phyloP scores from a whole-genome alignment of 1,140 invertebrate genomes.

The Drosophila ohnishii region DNA sequence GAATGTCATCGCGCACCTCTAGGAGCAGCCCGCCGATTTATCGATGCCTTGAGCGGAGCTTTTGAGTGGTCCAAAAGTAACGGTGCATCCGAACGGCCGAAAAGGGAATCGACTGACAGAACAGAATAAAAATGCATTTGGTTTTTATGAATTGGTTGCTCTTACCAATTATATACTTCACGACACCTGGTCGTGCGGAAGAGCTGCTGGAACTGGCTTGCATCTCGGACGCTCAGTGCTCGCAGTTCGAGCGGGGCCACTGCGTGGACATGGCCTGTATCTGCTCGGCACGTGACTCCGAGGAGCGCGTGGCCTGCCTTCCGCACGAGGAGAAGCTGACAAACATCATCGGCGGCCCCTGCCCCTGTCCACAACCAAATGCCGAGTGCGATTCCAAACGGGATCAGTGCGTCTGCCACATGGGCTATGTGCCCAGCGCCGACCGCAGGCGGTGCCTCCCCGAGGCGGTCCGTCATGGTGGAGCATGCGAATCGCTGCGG shows the following conservation, averaged over 20 bases:
- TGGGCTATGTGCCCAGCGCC: constrained; percentile 48
- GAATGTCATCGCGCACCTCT: too few species aligned
- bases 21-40: background rate
- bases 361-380: constrained; percentile 55
- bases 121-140: constrained; percentile 22
- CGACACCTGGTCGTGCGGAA: background rate
- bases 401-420: constrained; percentile 58
- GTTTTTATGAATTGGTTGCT: background rate
- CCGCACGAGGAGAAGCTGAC: constrained; percentile 56
- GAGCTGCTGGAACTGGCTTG: constrained; percentile 59
- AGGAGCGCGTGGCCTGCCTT: constrained; percentile 20
- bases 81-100: constrained; percentile 34
- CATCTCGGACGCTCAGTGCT: constrained; percentile 39
- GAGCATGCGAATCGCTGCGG: constrained; percentile 43
- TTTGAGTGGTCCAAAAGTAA: constrained; percentile 25
- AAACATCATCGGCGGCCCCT: constrained; percentile 71
- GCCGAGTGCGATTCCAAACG: constrained; percentile 48
- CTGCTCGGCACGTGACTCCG: constrained; percentile 29
- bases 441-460: constrained; percentile 67
- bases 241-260: constrained; percentile 24
- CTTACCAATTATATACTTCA: background rate
- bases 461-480: constrained; percentile 30
- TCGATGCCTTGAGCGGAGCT: background rate
- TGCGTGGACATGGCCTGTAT: constrained; percentile 37
- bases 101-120: background rate